Percentiles rank a stretch among this genome's conserved stretches.
phyloP scores from a whole-genome alignment of 35 echinoderm and acorn worm species.

The Apostichopus japonicus region DNA sequence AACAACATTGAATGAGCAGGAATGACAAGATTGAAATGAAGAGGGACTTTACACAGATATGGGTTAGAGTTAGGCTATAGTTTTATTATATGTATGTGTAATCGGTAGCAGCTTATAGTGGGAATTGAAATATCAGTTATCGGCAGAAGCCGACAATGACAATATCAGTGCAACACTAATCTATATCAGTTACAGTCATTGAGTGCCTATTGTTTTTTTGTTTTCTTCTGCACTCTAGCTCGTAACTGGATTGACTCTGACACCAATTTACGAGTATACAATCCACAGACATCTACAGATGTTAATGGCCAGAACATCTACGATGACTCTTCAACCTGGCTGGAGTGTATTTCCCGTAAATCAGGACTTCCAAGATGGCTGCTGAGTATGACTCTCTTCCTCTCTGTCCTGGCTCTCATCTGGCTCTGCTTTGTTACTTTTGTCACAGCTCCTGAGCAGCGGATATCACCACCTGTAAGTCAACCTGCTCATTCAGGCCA shows the following conservation, averaged over 20 bases:
- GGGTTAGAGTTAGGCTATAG: no score
- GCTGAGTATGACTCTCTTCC: slow-evolving; percentile 80
- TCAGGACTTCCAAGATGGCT: slow-evolving; percentile 92
- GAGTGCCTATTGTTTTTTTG: no score
- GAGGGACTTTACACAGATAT: no score
- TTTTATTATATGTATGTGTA: no score
- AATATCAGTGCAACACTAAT: no score
- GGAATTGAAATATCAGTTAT: no score
- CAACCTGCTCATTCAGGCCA: no score
- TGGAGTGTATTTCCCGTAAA: slow-evolving; percentile 91
- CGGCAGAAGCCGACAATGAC: no score
- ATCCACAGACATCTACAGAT: slow-evolving; percentile 35
- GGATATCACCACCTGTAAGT: slow-evolving; percentile 67
- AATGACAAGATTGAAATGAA: no score
- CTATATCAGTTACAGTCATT: no score
- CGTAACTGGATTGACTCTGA: slow-evolving; percentile 52
- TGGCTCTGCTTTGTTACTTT: slow-evolving; percentile 96
- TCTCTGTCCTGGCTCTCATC: slow-evolving; percentile 84
- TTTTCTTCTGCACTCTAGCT: background rate
- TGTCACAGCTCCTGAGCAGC: slow-evolving; percentile 84
- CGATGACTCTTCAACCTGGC: slow-evolving; percentile 72
- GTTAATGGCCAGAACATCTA: slow-evolving; percentile 35
- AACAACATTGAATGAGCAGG: no score
- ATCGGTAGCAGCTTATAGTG: no score
- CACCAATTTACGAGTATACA: slow-evolving; percentile 79